Conservation (phyloP, 2,888 invertebrate genomes). For the Hoplodrina blanda region DNA sequence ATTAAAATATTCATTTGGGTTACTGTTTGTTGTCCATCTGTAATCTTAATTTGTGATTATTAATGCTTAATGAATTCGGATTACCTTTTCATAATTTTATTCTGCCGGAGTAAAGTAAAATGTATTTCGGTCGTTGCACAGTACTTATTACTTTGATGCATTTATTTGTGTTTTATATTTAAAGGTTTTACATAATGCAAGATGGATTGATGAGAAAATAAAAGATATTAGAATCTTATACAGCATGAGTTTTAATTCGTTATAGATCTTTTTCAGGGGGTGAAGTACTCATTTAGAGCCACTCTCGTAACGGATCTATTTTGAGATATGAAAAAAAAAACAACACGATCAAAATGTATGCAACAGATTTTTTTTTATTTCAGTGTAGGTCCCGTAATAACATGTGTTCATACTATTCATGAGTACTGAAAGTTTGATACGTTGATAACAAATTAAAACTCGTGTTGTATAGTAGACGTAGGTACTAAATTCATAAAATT, state of each 20-base stretch:
- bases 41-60: constrained; percentile 44
- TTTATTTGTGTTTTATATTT: background rate
- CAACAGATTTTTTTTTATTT: too few species aligned
- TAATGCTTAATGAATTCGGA: constrained; percentile 34
- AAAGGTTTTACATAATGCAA: background rate
- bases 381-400: too few species aligned
- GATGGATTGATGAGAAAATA: background rate
- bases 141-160: background rate
- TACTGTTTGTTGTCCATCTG: constrained; percentile 38
- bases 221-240: too few species aligned
- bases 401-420: too few species aligned
- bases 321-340: too few species aligned
- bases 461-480: too few species aligned
- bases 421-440: too few species aligned
- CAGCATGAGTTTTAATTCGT: too few species aligned
- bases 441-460: too few species aligned
- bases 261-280: too few species aligned
- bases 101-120: background rate
- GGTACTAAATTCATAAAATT: background rate
- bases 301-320: background rate
- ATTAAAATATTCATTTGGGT: constrained; percentile 42
- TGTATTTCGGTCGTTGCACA: background rate
- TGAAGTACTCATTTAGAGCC: background rate
- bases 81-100: constrained; percentile 3
- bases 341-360: too few species aligned